Evolutionary conservation across 2,113 vertebrate species (phyloP), one percentile per base, ranked within the genome.

Genomic region (Serilophus lunatus): DNA sequence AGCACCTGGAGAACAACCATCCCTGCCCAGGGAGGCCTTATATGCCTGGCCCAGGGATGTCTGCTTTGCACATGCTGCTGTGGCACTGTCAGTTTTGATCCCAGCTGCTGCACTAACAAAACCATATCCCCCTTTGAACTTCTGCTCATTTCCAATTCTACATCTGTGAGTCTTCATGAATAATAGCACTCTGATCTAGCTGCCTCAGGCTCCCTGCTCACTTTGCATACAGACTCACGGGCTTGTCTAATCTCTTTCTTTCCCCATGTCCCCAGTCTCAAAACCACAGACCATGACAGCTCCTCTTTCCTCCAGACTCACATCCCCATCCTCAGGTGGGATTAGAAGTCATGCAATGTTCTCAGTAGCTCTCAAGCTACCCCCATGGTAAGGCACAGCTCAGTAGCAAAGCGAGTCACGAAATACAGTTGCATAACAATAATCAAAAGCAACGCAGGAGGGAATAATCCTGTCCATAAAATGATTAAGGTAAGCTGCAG

Each of bases 101-200:
- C 71, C 75, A 65, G 38, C 36, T 81, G 80, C 42, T 70, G 61
- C 65, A 86, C 57, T 57, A 82, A 74, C 64, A 90, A 86, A 25
- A 40, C 42, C 59, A 4, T 60, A 56, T 56, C 10, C 49, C 60
- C 20, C n/a, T 78, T 56, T 69, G 63, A 80, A 64, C 8, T 70
- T 35, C 25, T 63, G 59, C 60, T 94, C 53, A 63, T 92, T 95
- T 96, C 77, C 61, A 91, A 15, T 92, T 92, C 92, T 78, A 20
- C 31, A 66, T 54, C 72, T 79, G 25, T 11, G 9, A 61, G 45
- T 59, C 47, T 57, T 94, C 71, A 91, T 90, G 79, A 92, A 88
- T 82, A 96, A 95, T 60, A 45, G 50, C 20, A 16, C 59, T 71
- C 70, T 92, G 77, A 90, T 83, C 74, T 71, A 65, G 50, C 61